Evolutionary conservation across 2,113 vertebrate species (phyloP).

Genomic region (Gymnocephalus cernua): DNA sequence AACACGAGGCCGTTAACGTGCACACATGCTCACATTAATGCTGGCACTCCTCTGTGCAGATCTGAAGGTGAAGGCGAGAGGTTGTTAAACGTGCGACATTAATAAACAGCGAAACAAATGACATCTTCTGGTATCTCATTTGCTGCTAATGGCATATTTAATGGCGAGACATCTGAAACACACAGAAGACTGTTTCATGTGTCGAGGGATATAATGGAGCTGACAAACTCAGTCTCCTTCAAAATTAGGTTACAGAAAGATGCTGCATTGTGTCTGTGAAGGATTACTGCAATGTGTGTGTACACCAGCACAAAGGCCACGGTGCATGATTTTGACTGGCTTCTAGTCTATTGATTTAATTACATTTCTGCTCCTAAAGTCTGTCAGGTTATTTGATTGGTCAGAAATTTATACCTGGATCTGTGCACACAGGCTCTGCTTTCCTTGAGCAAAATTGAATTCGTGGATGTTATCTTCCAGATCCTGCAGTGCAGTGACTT

Average conservation of each 20-base stretch:
- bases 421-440: not conserved
- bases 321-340: not conserved
- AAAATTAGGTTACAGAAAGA: conserved; percentile 5
- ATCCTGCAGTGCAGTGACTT: conserved; percentile 5
- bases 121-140: conserved; percentile 10
- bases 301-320: not conserved
- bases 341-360: not conserved
- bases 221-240: conserved; percentile 7
- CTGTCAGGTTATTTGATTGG: conserved; percentile 10
- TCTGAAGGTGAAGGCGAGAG: conserved; percentile 43
- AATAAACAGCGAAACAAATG: conserved; percentile 34
- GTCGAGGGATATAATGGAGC: conserved; percentile 2
- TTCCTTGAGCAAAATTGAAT: not conserved
- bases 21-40: conserved; percentile 16
- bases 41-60: not conserved
- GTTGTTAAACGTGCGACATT: conserved; percentile 40
- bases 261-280: not conserved
- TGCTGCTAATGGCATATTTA: conserved; percentile 18
- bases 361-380: not conserved
- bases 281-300: not conserved
- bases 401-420: not conserved
- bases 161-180: conserved; percentile 9
- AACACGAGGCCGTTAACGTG: conserved; percentile 30
- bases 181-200: conserved; percentile 11
- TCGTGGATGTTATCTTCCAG: not conserved